These are phyloP conservation scores for Drosophila littoralis DNA, from an alignment of 1,140 invertebrate species.

Conservation along the genomic window DNA sequence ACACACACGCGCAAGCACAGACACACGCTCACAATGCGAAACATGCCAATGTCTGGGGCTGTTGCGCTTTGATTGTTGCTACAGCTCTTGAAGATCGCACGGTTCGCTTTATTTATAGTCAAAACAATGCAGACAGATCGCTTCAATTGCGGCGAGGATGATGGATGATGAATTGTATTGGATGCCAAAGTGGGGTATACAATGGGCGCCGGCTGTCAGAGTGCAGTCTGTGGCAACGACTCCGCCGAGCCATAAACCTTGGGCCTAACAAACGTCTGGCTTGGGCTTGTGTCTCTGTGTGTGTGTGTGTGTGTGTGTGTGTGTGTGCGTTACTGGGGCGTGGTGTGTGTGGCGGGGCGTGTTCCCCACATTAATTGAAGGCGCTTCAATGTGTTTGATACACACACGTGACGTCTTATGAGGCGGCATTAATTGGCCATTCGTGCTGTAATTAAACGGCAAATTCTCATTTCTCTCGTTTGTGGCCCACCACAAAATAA, in stretches of 20 bases:
- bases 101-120: conserved; percentile 62
- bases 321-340: not conserved
- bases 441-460: conserved; percentile 45
- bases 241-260: conserved; percentile 6
- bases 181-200: conserved; percentile 30
- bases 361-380: conserved; percentile 32
- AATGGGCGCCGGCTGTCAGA: conserved; percentile 14
- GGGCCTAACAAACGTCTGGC: not conserved
- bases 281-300: not conserved
- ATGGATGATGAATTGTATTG: conserved; percentile 57
- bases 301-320: not conserved
- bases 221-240: conserved; percentile 20
- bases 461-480: conserved; percentile 27
- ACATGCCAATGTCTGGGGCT: conserved; percentile 20
- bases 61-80: conserved; percentile 35
- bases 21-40: conserved; percentile 23
- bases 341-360: not conserved
- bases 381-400: conserved; percentile 33
- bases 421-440: conserved; percentile 49
- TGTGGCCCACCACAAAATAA: not conserved
- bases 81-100: conserved; percentile 34
- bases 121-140: conserved; percentile 77
- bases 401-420: conserved; percentile 46
- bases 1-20: not conserved
- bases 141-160: conserved; percentile 62